Evolutionary conservation across 2,113 vertebrate genomes (phyloP).

Genomic region (Podiceps cristatus): DNA sequence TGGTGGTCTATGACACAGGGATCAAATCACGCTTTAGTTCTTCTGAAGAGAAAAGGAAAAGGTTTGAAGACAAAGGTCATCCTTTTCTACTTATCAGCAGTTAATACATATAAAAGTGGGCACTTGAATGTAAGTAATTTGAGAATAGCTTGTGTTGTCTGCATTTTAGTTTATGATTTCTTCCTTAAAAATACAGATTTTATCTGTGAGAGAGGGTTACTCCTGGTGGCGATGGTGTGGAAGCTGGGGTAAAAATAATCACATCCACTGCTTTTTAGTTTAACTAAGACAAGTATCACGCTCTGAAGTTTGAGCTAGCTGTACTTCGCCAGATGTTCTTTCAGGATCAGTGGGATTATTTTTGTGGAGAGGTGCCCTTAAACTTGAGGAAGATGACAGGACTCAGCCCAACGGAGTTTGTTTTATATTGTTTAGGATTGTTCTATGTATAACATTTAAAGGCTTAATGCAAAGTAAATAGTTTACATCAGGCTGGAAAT

Average conservation of each 20-base stretch:
- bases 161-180: neutral
- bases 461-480: neutral
- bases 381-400: neutral
- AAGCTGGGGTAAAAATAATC: neutral
- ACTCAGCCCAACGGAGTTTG: neutral
- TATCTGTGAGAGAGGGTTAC: neutral
- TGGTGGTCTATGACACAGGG: neutral
- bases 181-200: conserved; percentile 13
- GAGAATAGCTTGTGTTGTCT: neutral
- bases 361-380: neutral
- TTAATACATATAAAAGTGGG: neutral
- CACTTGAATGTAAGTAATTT: neutral
- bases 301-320: neutral
- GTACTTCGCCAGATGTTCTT: neutral
- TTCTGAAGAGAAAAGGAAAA: neutral
- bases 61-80: neutral
- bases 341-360: neutral
- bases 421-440: neutral
- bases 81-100: neutral
- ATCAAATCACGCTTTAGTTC: neutral
- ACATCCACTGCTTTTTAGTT: neutral
- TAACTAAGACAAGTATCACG: neutral
- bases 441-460: neutral
- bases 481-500: neutral
- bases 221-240: neutral